These are phyloP conservation scores for Dysidea cf. avara DNA, from an alignment of 37 sponge, comb jelly and placozoan genomes.

Conservation along the genomic window DNA sequence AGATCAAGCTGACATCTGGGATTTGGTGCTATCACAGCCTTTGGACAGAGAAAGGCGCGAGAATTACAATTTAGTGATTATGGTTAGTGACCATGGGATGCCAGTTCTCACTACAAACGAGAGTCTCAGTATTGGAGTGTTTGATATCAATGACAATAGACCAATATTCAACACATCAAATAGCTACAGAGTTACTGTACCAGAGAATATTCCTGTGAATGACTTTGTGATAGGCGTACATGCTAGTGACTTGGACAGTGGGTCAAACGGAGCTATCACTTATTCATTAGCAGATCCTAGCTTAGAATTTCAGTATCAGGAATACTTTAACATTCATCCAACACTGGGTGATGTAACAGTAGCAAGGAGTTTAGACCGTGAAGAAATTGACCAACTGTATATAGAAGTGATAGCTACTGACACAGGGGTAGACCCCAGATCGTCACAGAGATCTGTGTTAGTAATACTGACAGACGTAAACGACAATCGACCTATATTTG, in stretches of 20 bases:
- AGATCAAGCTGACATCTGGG: background rate
- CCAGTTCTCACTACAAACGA: conserved; percentile 4
- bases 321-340: conserved; percentile 12
- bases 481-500: conserved; percentile 54
- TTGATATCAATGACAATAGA: conserved; percentile 49
- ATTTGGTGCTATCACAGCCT: background rate
- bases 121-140: conserved; percentile 25
- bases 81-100: conserved; percentile 35
- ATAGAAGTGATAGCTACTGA: conserved; percentile 49
- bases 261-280: conserved; percentile 20
- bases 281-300: conserved; percentile 15
- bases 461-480: conserved; percentile 53
- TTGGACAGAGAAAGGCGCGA: conserved; percentile 46
- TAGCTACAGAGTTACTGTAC: background rate
- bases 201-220: background rate
- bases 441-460: conserved; percentile 20
- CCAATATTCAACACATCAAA: conserved; percentile 55
- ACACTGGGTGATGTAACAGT: conserved; percentile 22
- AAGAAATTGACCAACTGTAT: background rate
- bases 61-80: conserved; percentile 30
- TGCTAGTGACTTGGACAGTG: conserved; percentile 44
- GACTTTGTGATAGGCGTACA: background rate
- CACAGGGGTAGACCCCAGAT: conserved; percentile 10
- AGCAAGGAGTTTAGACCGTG: background rate
- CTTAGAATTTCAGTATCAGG: conserved; percentile 34